Base-by-base conservation (phyloP, 2,888 invertebrate species). In the Mallateleia sp. region DNA sequence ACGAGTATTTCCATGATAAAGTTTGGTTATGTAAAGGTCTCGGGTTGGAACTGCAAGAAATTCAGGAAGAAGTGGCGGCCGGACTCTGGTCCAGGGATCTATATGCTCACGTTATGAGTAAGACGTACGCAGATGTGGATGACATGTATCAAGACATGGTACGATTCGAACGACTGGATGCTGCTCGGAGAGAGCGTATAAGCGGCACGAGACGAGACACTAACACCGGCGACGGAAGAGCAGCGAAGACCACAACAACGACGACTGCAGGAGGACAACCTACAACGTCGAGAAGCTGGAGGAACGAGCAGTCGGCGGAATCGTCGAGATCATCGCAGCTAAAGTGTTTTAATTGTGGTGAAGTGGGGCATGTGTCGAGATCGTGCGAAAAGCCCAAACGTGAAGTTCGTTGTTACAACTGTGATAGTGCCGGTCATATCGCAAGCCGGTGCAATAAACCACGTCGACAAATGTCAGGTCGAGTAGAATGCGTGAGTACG, bases 391-490 rank as follows among this genome's bases (percentile, higher is more conserved):
- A 38, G 20, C 34, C 38, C 11, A 60, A 22, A 20, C 38, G 34
- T 20, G 34, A 60, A 20, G 34, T 60, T 9, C 8, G 38, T 20
- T 75, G 82, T 32, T 75, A 22, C 58, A 62, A 62, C n/a, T 75
- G 75, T 54, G n/a, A 75, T 9, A 14, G 25, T 20, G 18, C 42
- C 6, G 75, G 69, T 0, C 69, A 82, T 69, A 6, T 82, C 6
- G 56, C 69, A 15, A 52, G 45, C 7, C 34, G 32, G 3, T 78
- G 78, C n/a, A 50, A 45, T 11, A 56, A 47, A 15, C 45, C 72
- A 1, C n/a, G 72, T 3, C 42, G 38, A 8, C 72, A 58, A 28
- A 6, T 22, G 15, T 20, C 58, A 3, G 72, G 28, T 0, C 8
- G 7, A 2, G 50, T 72, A 0, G 2, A 72, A 8, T 25, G 42